phyloP scores from a whole-genome alignment of 2,113 vertebrate genomes.

The Myrmophylax atrothorax region DNA sequence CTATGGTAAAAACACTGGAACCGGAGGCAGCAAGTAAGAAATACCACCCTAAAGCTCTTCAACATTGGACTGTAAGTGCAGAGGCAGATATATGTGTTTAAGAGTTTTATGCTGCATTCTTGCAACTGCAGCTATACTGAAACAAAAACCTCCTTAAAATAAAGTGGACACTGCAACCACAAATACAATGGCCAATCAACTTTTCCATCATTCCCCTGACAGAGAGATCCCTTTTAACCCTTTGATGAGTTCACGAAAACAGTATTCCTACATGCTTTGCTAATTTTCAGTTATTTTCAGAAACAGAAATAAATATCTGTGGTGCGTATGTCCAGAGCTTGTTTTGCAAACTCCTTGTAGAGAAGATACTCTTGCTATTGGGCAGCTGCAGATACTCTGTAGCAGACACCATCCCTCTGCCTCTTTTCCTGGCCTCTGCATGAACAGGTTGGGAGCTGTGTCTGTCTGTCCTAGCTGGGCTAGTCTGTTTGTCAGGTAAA shows the following conservation, averaged over 20 bases:
- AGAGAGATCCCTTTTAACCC: not conserved
- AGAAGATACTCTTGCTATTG: not conserved
- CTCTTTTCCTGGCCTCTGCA: not conserved
- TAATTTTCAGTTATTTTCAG: not conserved
- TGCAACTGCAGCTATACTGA: not conserved
- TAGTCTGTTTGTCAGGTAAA: not conserved
- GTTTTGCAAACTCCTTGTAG: not conserved
- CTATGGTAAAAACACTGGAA: not conserved
- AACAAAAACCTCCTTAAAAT: not conserved
- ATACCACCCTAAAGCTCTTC: not conserved
- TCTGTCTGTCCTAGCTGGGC: not conserved
- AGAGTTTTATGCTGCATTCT: not conserved
- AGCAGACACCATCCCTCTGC: not conserved
- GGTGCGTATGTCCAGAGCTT: not conserved
- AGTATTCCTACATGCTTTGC: not conserved
- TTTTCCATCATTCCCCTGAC: not conserved
- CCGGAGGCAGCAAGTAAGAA: not conserved
- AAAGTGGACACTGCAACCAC: not conserved
- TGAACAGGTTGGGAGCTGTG: fast-evolving
- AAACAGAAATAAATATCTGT: not conserved
- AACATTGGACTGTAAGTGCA: not conserved
- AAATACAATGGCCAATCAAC: not conserved
- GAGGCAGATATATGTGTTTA: not conserved
- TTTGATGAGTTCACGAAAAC: not conserved
- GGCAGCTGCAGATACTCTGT: not conserved